Base-by-base conservation (phyloP, 2,888 invertebrate genomes). In the Polydrusus cervinus region DNA sequence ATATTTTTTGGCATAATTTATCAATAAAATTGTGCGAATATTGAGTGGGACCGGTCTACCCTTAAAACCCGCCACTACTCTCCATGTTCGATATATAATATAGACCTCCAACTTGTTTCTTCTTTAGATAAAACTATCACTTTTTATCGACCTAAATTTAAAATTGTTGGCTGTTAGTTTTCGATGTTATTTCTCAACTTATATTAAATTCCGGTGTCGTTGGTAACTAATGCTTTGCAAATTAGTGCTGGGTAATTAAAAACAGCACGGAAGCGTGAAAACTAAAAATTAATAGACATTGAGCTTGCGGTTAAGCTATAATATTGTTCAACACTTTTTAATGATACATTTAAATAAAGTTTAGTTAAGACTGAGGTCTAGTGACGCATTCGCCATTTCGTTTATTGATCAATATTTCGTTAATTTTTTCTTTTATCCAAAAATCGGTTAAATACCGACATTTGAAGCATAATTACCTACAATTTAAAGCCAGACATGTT, bases 151-250 rank as follows among this genome's bases (percentile, higher is more conserved):
- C 14, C 64, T n/a, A 11, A 20, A 34, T 64, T 64, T 64, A 16
- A 64, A 64, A 64, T 14, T 47, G 47, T 5, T 25, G 8, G 18
- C 64, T 34, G 34, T 64, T 64, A 64, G 34, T 49, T 64, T 11
- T 6, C 49, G 16, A 16, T 34, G 45, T 49, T 34, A 47, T 64
- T 64, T 9, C 14, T 14, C 11, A 45, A 49, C 45, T 49, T 49
- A 49, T 16, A 64, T 64, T 64, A 64, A 64, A 64, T 64, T 64
- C 64, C 64, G 49, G 49, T 49, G 64, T 64, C 64, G 64, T 49
- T 49, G 47, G 47, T 49, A 64, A 49, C 47, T 47, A 64, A 62
- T 62, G 20, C 45, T 11, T 20, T n/a, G 45, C 45, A 20, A 64
- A 64, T 49, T 64, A 64, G 30, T 3, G 34, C 64, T 30, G 34